These are phyloP conservation scores for Dreissena rostriformis DNA, from an alignment of 1,140 invertebrate genomes.

Conservation along the genomic window DNA sequence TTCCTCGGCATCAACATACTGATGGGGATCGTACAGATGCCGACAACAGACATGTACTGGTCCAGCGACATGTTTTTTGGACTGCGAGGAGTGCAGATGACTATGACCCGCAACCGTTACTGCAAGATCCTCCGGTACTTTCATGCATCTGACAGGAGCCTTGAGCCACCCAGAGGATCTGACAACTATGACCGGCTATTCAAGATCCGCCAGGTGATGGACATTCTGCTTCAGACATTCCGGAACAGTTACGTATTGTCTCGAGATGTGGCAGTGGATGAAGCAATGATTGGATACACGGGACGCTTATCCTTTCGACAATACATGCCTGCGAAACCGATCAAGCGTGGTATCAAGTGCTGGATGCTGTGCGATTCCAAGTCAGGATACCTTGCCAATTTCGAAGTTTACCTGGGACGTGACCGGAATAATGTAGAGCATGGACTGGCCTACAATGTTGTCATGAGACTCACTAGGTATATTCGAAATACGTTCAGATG, in stretches of 20 bases:
- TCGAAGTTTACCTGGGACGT: conserved; percentile 25
- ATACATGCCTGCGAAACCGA: conserved; percentile 79
- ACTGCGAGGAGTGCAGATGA: no score
- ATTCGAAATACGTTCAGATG: background rate
- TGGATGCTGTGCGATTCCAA: conserved; percentile 58
- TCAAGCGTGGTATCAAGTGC: conserved; percentile 82
- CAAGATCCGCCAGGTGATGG: no score
- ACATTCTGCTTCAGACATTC: background rate
- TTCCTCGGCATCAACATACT: conserved; percentile 28
- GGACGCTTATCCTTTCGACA: conserved; percentile 78
- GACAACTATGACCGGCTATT: conserved; percentile 15
- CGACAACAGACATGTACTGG: conserved; percentile 28
- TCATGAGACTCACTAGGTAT: background rate
- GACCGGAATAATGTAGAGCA: conserved; percentile 10
- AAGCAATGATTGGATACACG: conserved; percentile 81
- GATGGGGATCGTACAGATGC: conserved; percentile 21
- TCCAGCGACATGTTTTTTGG: conserved; percentile 34
- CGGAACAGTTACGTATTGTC: background rate
- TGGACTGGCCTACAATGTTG: conserved; percentile 14
- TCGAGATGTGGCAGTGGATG: conserved; percentile 62
- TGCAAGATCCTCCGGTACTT: no score
- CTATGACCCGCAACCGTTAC: no score
- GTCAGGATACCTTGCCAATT: conserved; percentile 48
- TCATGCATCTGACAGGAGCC: no score
- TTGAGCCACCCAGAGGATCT: no score